Conservation (phyloP, 2,113 vertebrate species). For the Hemicordylus capensis region DNA sequence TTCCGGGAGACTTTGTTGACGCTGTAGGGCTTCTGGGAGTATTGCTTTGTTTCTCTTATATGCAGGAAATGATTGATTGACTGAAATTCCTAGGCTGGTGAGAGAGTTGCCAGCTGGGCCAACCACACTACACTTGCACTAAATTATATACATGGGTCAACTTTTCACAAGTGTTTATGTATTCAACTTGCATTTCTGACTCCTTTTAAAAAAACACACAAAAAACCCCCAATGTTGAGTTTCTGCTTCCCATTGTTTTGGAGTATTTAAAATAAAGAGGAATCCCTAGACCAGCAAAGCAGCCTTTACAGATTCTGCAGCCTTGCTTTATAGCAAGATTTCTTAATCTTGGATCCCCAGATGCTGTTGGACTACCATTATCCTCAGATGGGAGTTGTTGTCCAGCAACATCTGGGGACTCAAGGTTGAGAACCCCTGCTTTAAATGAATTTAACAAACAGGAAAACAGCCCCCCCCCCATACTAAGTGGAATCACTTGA, state of each 20-base stretch:
- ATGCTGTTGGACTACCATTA: too few species aligned
- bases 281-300: neutral
- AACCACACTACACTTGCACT: neutral
- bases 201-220: neutral
- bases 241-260: too few species aligned
- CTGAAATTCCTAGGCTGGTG: neutral
- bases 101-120: neutral
- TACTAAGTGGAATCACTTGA: constrained; percentile 28
- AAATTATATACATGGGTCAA: neutral
- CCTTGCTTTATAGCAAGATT: too few species aligned
- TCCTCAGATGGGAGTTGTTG: too few species aligned
- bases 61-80: neutral
- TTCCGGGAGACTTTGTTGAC: neutral
- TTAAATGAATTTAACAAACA: constrained; percentile 11
- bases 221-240: neutral
- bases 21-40: neutral
- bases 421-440: too few species aligned
- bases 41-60: neutral
- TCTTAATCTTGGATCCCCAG: too few species aligned
- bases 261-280: neutral
- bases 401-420: too few species aligned
- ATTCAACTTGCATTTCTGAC: neutral
- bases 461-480: neutral
- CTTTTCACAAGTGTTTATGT: neutral
- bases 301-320: neutral